Evolutionary conservation across 2,797 vertebrate species (phyloP), one percentile per base, ranked within the genome.

Genomic region (Coendou prehensilis): DNA sequence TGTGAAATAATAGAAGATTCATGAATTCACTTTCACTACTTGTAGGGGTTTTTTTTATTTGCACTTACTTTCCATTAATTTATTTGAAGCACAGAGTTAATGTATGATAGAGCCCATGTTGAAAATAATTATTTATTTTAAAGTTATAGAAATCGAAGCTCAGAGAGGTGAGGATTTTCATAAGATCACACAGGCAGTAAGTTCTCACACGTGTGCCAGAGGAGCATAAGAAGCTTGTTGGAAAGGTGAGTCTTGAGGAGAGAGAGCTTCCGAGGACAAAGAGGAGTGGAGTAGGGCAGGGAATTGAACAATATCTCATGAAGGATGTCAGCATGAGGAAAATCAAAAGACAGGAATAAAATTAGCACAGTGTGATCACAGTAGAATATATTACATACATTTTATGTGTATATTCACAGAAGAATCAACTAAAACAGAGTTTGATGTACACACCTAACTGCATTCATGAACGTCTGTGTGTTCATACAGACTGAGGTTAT

Each of bases 141-240:
- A 95, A 79, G 59, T 79, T 82, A 82, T 50, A 94, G 93, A 91
- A 90, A 94, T 23, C 64, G 81, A 90, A 88, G 3, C 6, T 87
- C 37, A 63, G 73, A 69, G 73, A 80, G 13, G 1, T n/a, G 22
- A 80, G 86, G 11, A 14, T 28, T 94, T 83, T 67, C 23, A 61
- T 50, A 63, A 89, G 28, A 41, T 67, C 37, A 76, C 1, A 10
- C 30, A 20, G 82, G 26, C 6, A 50, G 52, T 61, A 50, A 41
- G 18, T 52, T 92, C 37, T 64, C 84, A 73, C 2, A 0, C 47
- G 2, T 13, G 22, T 4, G 9, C 30, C 54, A 17, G 54, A 57
- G 15, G 23, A 20, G 6, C 15, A 37, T 4, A 26, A 61, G 0
- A 73, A 67, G 11, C 15, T 88, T 69, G 33, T 88, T 73, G 63